A percentile compares a stretch with the other conserved stretches of the same genome.
These are phyloP conservation scores for Aphaenogaster rudis DNA, from an alignment of 1,140 invertebrate genomes.

Conservation along the genomic window DNA sequence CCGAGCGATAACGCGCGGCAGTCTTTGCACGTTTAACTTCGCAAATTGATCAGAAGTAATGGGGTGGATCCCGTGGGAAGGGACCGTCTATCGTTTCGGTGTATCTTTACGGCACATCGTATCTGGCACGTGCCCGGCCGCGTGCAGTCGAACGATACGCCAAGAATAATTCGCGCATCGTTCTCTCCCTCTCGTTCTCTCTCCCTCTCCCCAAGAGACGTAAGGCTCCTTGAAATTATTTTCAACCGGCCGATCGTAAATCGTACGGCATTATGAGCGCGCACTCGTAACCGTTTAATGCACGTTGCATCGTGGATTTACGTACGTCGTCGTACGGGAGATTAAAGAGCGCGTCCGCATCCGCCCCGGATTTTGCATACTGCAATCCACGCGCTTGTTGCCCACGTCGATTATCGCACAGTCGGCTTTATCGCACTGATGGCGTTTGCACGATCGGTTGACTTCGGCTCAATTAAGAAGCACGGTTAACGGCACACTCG, in stretches of 20 bases:
- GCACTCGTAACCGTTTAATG: constrained; percentile 12
- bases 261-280: constrained; percentile 18
- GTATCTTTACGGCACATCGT: constrained; percentile 40
- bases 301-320: constrained; percentile 2
- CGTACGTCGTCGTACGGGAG: not conserved
- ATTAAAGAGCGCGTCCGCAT: constrained; percentile 15
- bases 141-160: constrained; percentile 49
- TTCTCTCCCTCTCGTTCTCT: not conserved
- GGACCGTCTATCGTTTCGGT: constrained; percentile 43
- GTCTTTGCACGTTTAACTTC: not conserved
- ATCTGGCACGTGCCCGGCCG: constrained; percentile 47
- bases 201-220: not conserved
- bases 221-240: constrained; percentile 31
- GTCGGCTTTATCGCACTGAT: constrained; percentile 14
- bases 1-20: not conserved
- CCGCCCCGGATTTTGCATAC: not conserved
- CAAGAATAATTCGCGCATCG: constrained; percentile 38
- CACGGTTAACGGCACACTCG: constrained; percentile 1
- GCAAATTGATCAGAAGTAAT: constrained; percentile 55
- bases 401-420: constrained; percentile 18
- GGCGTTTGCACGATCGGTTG: constrained; percentile 9
- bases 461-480: constrained; percentile 23
- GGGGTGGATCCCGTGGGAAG: constrained; percentile 40
- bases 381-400: not conserved
- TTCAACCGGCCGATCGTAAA: constrained; percentile 42